phyloP scores from a whole-genome alignment of 2,888 invertebrate genomes.

The Hydrotaea diabolus region DNA sequence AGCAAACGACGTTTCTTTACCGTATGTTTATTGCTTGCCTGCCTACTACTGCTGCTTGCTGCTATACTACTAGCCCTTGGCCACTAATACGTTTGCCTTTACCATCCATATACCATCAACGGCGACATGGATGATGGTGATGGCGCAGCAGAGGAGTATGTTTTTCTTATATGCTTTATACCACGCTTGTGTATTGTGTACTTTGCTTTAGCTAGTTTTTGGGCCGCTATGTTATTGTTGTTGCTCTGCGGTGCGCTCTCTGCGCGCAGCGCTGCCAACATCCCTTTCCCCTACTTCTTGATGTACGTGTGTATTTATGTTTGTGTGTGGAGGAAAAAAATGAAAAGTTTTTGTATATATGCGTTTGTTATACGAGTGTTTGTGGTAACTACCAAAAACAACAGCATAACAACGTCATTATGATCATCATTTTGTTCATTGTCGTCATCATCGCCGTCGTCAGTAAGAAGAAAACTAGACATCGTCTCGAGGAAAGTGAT shows the following conservation, averaged over 20 bases:
- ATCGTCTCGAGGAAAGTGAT: slow-evolving; percentile 43
- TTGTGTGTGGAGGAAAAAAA: slow-evolving; percentile 45
- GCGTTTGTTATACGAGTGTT: slow-evolving; percentile 52
- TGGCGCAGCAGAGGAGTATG: slow-evolving; percentile 18
- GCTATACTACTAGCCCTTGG: slow-evolving; percentile 76
- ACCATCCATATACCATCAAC: slow-evolving; percentile 61
- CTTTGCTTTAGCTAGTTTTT: slow-evolving; percentile 61
- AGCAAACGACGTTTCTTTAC: slow-evolving; percentile 68
- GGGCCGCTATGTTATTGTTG: slow-evolving; percentile 3
- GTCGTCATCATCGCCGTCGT: slow-evolving; percentile 4
- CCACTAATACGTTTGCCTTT: slow-evolving; percentile 73
- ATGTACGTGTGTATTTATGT: slow-evolving; percentile 3
- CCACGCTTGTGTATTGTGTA: slow-evolving; percentile 56
- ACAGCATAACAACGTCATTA: slow-evolving; percentile 56
- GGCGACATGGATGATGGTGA: slow-evolving; percentile 4
- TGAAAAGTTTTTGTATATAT: slow-evolving; percentile 34
- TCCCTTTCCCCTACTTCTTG: slow-evolving; percentile 61
- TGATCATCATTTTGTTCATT: slow-evolving; percentile 8
- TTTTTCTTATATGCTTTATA: slow-evolving; percentile 43
- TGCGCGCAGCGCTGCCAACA: slow-evolving; percentile 64
- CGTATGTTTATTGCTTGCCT: slow-evolving; percentile 68
- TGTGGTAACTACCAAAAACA: slow-evolving; percentile 45
- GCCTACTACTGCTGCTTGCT: slow-evolving; percentile 66
- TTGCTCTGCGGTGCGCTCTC: slow-evolving; percentile 49
- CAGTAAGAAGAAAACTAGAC: slow-evolving; percentile 44